A percentile compares a stretch with the other conserved stretches of the same genome.
Conservation (phyloP, 2,113 vertebrate genomes). For the rat (Rattus norvegicus) region DNA sequence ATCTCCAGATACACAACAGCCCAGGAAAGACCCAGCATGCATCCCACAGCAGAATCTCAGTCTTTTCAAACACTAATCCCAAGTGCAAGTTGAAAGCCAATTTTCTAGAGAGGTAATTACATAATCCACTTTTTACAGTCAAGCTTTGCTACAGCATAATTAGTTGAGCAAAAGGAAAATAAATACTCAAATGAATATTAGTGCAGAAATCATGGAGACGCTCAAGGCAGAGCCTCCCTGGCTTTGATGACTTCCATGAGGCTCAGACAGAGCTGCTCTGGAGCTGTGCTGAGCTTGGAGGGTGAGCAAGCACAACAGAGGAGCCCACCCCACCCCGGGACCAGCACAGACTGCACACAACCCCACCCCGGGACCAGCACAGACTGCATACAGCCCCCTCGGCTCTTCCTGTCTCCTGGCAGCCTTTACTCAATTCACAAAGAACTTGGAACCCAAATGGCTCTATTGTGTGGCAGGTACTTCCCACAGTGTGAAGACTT, state of each 20-base stretch:
- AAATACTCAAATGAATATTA: conserved; percentile 5
- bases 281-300: not conserved
- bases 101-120: conserved; percentile 60
- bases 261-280: not conserved
- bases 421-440: not conserved
- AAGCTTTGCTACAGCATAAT: conserved; percentile 18
- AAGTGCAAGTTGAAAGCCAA: not conserved
- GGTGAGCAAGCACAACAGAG: conserved; percentile 46
- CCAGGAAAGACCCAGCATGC: not conserved
- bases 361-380: not conserved
- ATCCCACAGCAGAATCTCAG: not conserved
- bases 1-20: not conserved
- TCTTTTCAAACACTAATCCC: not conserved
- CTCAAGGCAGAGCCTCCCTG: not conserved
- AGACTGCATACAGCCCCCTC: not conserved
- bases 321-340: not conserved
- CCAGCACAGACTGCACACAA: not conserved
- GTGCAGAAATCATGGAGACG: not conserved
- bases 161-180: conserved; percentile 40
- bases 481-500: conserved; percentile 10
- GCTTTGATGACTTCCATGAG: not conserved
- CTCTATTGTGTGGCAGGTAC: not conserved
- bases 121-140: conserved; percentile 34
- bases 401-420: not conserved
- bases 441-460: not conserved